Evolutionary conservation across 92 coral and sea anemone species (phyloP).

Genomic region (Epizoanthus ramosus): DNA sequence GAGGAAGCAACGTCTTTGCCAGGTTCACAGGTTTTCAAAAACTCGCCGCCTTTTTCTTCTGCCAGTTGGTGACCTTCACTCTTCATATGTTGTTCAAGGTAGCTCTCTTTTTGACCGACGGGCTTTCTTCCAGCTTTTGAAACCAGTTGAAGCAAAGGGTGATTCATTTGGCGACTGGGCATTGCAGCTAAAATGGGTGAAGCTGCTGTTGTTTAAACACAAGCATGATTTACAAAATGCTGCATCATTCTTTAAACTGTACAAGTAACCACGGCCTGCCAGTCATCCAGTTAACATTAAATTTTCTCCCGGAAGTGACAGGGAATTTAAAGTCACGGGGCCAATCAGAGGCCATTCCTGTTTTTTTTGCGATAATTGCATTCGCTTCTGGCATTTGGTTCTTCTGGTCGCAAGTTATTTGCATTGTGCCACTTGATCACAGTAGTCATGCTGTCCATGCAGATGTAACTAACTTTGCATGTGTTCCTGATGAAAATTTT

Average conservation of each 20-base stretch:
- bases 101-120: slow-evolving; percentile 46
- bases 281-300: slow-evolving; percentile 41
- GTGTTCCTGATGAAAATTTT: too few relatives aligned
- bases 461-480: too few relatives aligned
- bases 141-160: slow-evolving; percentile 44
- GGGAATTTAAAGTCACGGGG: slow-evolving; percentile 16
- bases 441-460: too few relatives aligned
- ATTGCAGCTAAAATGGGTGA: slow-evolving; percentile 17
- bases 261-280: slow-evolving; percentile 25
- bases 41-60: slow-evolving; percentile 24
- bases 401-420: too few relatives aligned
- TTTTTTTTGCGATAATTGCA: neutral
- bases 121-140: slow-evolving; percentile 44
- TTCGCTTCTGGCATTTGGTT: too few relatives aligned
- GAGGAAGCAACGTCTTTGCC: slow-evolving; percentile 34
- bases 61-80: slow-evolving; percentile 43
- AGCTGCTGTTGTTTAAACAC: slow-evolving; percentile 15
- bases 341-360: neutral
- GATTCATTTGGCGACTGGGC: slow-evolving; percentile 36
- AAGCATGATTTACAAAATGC: slow-evolving; percentile 27
- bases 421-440: too few relatives aligned
- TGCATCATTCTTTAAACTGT: slow-evolving; percentile 12
- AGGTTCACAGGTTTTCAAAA: slow-evolving; percentile 26
- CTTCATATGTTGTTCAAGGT: slow-evolving; percentile 45
- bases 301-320: slow-evolving; percentile 41